Conservation (phyloP, 2,113 vertebrate genomes). For the Poeciliopsis turrubarensis region DNA sequence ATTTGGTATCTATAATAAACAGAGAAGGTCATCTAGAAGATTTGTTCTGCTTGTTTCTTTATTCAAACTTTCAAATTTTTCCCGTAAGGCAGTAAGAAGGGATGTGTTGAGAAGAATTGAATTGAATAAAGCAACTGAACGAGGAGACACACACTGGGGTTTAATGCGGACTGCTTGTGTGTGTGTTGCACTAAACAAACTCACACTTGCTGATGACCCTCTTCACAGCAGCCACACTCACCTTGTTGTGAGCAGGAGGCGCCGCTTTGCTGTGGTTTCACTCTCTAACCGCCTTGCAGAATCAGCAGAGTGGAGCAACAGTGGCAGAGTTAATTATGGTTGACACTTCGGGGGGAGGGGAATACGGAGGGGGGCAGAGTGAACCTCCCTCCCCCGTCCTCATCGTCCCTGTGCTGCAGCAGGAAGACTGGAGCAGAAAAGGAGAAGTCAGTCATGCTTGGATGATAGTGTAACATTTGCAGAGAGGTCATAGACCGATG, state of each 20-base stretch:
- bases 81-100: too few species aligned
- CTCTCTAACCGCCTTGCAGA: conserved; percentile 20
- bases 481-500: too few species aligned
- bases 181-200: conserved; percentile 1
- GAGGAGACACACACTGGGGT: too few species aligned
- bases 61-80: too few species aligned
- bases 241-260: conserved; percentile 6
- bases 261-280: conserved; percentile 8
- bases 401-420: background rate
- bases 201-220: background rate
- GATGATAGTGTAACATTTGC: too few species aligned
- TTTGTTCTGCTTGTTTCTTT: too few species aligned
- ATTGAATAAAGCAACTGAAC: too few species aligned
- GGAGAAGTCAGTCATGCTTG: conserved; percentile 8
- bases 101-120: too few species aligned
- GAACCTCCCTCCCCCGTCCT: background rate
- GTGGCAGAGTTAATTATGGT: conserved; percentile 60
- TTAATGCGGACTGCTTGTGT: too few species aligned
- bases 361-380: background rate
- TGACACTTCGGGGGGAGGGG: conserved; percentile 27
- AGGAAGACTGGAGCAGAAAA: conserved; percentile 17
- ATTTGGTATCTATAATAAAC: too few species aligned
- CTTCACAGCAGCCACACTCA: background rate
- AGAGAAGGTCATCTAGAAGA: too few species aligned
- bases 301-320: conserved; percentile 52